These are phyloP conservation scores for Dermolepida albohirtum DNA, from an alignment of 2,888 invertebrate genomes.

Conservation along the genomic window DNA sequence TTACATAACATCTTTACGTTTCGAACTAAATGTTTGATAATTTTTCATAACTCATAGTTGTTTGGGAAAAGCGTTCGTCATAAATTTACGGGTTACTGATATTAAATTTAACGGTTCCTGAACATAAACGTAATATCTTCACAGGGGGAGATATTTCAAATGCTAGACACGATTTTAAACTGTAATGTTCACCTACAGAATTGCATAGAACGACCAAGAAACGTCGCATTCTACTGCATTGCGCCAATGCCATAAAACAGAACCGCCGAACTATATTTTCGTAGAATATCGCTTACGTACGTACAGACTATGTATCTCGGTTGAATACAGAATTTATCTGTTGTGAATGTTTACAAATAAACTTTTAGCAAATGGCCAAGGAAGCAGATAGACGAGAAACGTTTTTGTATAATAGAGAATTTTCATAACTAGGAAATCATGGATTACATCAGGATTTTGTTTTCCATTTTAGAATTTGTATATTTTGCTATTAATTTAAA, in stretches of 20 bases:
- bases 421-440: too few relatives aligned
- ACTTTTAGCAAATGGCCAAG: not conserved
- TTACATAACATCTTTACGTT: too few relatives aligned
- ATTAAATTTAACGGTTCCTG: slow-evolving; percentile 26
- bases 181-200: slow-evolving; percentile 25
- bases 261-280: slow-evolving; percentile 22
- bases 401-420: too few relatives aligned
- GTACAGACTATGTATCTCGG: not conserved
- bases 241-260: slow-evolving; percentile 29
- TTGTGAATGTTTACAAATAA: slow-evolving; percentile 12
- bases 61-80: not conserved
- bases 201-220: slow-evolving; percentile 16
- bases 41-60: not conserved
- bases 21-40: not conserved
- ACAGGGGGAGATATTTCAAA: slow-evolving; percentile 14
- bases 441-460: not conserved
- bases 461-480: too few relatives aligned
- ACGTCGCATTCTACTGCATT: slow-evolving; percentile 33
- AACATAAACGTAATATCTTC: slow-evolving; percentile 18
- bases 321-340: slow-evolving; percentile 10
- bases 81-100: slow-evolving; percentile 6
- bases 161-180: slow-evolving; percentile 24
- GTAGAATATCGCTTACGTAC: slow-evolving; percentile 11
- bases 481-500: too few relatives aligned
- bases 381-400: not conserved